Evolutionary conservation across 2,888 invertebrate genomes (phyloP), one percentile per base, ranked within the genome.

Genomic region (Plemyria rubiginata): DNA sequence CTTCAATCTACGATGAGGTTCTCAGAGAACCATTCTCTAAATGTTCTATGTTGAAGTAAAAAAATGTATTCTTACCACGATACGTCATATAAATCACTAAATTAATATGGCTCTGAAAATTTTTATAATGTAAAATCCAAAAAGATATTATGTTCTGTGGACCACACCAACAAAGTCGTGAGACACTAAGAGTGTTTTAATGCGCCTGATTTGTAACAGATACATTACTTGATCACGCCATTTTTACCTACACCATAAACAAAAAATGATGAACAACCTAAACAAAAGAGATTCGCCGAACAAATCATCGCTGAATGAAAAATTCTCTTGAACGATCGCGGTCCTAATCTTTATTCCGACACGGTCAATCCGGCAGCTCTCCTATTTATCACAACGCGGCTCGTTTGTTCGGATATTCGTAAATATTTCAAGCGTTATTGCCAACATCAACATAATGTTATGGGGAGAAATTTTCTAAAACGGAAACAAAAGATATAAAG

Each of bases 381-480:
- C 76, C 87, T 82, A 90, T 92, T 88, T 88, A 87, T 92, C 92
- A 92, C 79, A 67, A 67, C 69, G 73, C 82, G 84, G 74, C 81
- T 87, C 89, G 87, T 91, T 92, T 90, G 88, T 90, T 87, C 82
- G 86, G 82, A 88, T 90, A 90, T 91, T 87, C 90, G 90, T 91
- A 90, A 92, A 92, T 92, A 92, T 92, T 92, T 89, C 92, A 92
- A 85, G 74, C 86, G 86, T 90, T 92, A 92, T 90, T 89, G 90
- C 92, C 79, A 72, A 87, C 83, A 91, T 92, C 91, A 92, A 90
- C 90, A 92, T 91, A 92, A 92, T 92, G 90, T 88, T 92, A 90
- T 90, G 87, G 91, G 90, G 90, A 69, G 85, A 86, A 89, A 87
- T 90, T 89, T 89, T 89, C 85, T 86, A 91, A 87, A 89, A 90